phyloP scores from a whole-genome alignment of 1,140 invertebrate species.

The Drosophila sulfurigaster region DNA sequence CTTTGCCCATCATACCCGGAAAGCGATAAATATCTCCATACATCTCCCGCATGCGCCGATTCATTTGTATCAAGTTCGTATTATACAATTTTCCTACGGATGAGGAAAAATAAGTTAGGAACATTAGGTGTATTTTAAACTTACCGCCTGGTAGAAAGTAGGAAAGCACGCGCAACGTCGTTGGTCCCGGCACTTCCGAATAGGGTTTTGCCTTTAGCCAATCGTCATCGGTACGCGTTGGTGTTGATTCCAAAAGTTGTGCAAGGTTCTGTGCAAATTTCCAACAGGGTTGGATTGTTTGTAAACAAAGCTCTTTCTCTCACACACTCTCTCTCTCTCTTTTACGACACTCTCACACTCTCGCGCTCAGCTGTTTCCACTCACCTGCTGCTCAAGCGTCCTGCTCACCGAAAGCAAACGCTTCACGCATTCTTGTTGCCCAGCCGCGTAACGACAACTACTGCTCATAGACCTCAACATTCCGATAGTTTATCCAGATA shows the following conservation, averaged over 20 bases:
- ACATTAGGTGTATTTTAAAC: neutral
- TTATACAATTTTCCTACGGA: constrained; percentile 55
- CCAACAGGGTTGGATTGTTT: constrained; percentile 55
- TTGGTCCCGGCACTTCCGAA: constrained; percentile 61
- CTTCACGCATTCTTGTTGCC: constrained; percentile 46
- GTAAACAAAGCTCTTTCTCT: constrained; percentile 57
- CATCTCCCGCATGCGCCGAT: constrained; percentile 59
- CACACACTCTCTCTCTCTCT: neutral
- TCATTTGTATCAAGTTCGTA: constrained; percentile 64
- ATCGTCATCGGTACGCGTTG: constrained; percentile 52
- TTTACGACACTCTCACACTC: neutral
- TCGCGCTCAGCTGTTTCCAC: constrained; percentile 17
- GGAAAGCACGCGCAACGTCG: constrained; percentile 38
- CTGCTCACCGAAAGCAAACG: constrained; percentile 32
- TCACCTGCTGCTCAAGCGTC: constrained; percentile 59
- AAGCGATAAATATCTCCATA: constrained; percentile 72
- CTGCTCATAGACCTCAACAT: constrained; percentile 40
- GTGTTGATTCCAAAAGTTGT: constrained; percentile 44
- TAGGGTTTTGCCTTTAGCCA: constrained; percentile 68
- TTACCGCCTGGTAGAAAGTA: constrained; percentile 72
- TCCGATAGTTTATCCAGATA: neutral
- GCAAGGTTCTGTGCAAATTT: constrained; percentile 37
- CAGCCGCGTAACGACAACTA: neutral
- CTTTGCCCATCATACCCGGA: constrained; percentile 70
- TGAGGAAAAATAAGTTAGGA: too few species aligned